Percentiles rank a stretch among this genome's conserved stretches.
phyloP scores from a whole-genome alignment of 2,113 vertebrate genomes.

The Phalacrocorax pelagicus region DNA sequence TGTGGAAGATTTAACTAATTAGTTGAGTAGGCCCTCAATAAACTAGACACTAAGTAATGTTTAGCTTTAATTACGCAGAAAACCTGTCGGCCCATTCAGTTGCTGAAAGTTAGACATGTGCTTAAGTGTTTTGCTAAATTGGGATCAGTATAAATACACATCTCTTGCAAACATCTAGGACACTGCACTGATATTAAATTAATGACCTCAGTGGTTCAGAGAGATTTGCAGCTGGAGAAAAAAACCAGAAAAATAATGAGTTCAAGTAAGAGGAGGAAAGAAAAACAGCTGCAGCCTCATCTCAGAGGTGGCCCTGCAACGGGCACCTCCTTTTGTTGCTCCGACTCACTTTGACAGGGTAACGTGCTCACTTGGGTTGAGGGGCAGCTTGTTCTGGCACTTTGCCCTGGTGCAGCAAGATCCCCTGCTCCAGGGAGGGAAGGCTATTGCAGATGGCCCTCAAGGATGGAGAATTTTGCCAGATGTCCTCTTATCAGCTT shows the following conservation, averaged over 20 bases:
- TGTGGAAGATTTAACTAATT: conserved; percentile 46
- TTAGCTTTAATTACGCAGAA: conserved; percentile 24
- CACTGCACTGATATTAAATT: not conserved
- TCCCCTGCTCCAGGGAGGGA: not conserved
- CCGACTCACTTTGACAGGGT: not conserved
- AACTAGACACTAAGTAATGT: conserved; percentile 15
- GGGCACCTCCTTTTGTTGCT: not conserved
- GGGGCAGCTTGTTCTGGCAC: not conserved
- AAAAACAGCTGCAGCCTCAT: not conserved
- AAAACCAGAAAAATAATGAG: not conserved
- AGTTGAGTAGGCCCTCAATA: not conserved
- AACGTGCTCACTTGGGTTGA: not conserved
- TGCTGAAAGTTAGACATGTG: not conserved
- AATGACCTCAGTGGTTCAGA: not conserved
- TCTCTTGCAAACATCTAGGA: not conserved
- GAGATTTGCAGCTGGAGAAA: not conserved
- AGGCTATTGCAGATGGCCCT: not conserved
- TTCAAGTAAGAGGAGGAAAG: not conserved
- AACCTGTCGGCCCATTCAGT: not conserved
- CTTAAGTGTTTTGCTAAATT: not conserved
- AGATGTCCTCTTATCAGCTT: not conserved
- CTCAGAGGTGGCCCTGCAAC: not conserved
- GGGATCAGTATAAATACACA: not conserved
- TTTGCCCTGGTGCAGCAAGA: not conserved
- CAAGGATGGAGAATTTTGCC: not conserved